These are phyloP conservation scores for Phenganax stokvisi DNA, from an alignment of 92 coral and sea anemone genomes.

Conservation along the genomic window DNA sequence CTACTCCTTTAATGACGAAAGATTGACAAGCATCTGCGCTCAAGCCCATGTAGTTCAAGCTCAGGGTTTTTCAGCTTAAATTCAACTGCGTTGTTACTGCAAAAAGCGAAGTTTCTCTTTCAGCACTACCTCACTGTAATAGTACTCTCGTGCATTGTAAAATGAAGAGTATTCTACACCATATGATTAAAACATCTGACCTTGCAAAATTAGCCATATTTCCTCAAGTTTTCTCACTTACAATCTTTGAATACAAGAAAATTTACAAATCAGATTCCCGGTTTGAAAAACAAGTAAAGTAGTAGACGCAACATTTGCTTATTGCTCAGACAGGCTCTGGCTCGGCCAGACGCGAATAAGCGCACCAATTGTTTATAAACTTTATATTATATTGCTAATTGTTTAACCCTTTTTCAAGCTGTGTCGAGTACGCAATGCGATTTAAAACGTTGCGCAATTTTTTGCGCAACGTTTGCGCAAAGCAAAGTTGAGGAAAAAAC, in stretches of 20 bases:
- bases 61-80: too few relatives aligned
- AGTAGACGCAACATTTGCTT: not conserved
- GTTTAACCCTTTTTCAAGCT: not conserved
- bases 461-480: not conserved
- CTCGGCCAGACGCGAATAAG: not conserved
- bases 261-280: not conserved
- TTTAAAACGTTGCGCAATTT: not conserved
- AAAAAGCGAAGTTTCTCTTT: too few relatives aligned
- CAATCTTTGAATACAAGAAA: not conserved
- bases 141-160: too few relatives aligned
- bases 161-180: too few relatives aligned
- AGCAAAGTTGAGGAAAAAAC: not conserved
- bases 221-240: not conserved
- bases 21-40: too few relatives aligned
- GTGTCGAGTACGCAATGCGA: not conserved
- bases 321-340: not conserved
- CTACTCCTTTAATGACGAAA: too few relatives aligned
- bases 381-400: not conserved
- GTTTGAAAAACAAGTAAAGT: not conserved
- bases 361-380: constrained; percentile 5
- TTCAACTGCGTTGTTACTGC: too few relatives aligned
- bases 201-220: not conserved
- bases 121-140: too few relatives aligned
- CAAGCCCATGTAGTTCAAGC: too few relatives aligned
- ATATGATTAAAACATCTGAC: not conserved